Evolutionary conservation across 2,797 vertebrate genomes (phyloP).

Genomic region (Alcedo quadribrachys): DNA sequence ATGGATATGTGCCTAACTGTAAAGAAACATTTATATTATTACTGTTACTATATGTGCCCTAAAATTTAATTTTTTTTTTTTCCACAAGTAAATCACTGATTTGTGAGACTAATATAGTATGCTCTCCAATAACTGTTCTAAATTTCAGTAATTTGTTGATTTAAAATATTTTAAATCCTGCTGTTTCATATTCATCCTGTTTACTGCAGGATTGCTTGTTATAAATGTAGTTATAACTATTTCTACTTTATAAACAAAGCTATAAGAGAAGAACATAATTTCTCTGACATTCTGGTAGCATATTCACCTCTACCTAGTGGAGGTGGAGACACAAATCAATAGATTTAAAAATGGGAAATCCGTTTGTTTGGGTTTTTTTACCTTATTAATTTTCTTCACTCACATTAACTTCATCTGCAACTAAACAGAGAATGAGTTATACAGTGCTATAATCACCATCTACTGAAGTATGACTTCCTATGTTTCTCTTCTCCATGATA

Average conservation of each 20-base stretch:
- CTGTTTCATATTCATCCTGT: neutral
- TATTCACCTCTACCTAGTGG: neutral
- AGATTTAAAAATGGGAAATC: neutral
- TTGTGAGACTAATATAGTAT: neutral
- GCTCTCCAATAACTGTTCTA: neutral
- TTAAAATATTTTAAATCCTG: neutral
- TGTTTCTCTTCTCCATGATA: neutral
- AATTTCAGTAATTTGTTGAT: neutral
- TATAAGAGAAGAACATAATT: neutral
- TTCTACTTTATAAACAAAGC: neutral
- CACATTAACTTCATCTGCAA: neutral
- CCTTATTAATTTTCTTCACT: neutral
- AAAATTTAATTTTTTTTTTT: neutral
- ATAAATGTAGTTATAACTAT: neutral
- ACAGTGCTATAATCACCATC: neutral
- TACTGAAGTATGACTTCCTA: neutral
- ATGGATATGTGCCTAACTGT: neutral
- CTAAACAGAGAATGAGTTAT: neutral
- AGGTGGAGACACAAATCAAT: neutral
- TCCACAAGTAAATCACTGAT: neutral
- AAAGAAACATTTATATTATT: neutral
- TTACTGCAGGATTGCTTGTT: neutral
- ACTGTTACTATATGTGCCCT: neutral
- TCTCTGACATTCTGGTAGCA: neutral
- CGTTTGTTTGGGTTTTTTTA: neutral